Evolutionary conservation across 2,113 vertebrate genomes (phyloP), one percentile per base, ranked within the genome.

Genomic region (Bufo bufo): DNA sequence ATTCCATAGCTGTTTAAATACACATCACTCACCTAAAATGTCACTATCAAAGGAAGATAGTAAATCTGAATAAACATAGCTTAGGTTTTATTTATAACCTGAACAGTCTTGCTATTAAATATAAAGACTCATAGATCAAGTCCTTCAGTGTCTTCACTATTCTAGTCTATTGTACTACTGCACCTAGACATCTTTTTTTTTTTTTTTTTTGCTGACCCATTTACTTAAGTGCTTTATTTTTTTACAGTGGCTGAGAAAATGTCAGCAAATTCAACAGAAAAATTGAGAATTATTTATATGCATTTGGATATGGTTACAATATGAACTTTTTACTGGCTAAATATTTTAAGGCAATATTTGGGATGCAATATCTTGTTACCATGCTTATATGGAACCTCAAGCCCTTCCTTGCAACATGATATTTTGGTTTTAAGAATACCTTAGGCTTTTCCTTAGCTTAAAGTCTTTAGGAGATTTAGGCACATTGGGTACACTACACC

Each of bases 381-480:
- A 75, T 75, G 61, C 45, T 63, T 85, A 10, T 47, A 63, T 49
- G 2, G 12, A 85, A 8, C 6, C 17, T 77, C 63, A 77, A 11
- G 43, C 23, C 33, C 12, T 85, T 47, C 16, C 20, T 85, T 77
- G 72, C 47, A 85, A 75, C 54, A 63, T 49, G 84, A 85, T 85
- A 85, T 11, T 43, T 49, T n/a, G 47, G 52, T 85, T 58, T 85
- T 85, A 85, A 23, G 9, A 7, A 63, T 63, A 75, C 43, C 45
- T 43, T 85, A 61, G 33, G 16, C 65, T 47, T 59, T 43, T 85
- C 8, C 71, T 45, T 33, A 85, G 84, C 45, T 85, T 77, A 85
- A 61, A 58, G 75, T 59, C 84, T 77, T 75, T 77, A 77, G 16
- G 84, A 77, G 84, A 85, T 77, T 85, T 85, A 85, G 45, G 20